Evolutionary conservation across 2,888 invertebrate genomes (phyloP), one percentile per base, ranked within the genome.

Genomic region (Drosophila affinis): DNA sequence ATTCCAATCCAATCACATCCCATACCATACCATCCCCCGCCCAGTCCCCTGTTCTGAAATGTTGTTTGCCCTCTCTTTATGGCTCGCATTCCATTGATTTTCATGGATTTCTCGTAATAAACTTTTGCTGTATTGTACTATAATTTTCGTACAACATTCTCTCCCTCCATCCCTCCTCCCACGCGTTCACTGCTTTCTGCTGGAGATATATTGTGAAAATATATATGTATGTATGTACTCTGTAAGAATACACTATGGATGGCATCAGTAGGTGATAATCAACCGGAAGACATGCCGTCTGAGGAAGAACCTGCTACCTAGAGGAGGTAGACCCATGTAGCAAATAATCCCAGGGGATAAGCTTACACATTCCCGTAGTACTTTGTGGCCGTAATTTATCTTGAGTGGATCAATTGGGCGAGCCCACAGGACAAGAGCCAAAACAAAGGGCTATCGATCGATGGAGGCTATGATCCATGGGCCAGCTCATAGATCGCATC

Each of bases 41-140:
- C 32, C 32, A 10, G 9, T 34, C 32, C n/a, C 10, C 29, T 55
- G 58, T 29, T 69, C 32, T 68, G 61, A 14, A 39, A 24, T 57
- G 58, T 47, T 58, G 70, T 62, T 72, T 57, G 68, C 77, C 4
- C 34, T 75, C 77, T 76, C 76, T 80, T 86, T 80, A 89, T 86
- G 78, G 77, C 76, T 89, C 76, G 82, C 89, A 88, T 89, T 79
- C 82, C 90, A 90, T 90, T 90, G 90, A 90, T 90, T 90, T 90
- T 86, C 88, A 90, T 89, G 79, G 79, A 78, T 82, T 78, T 87
- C 75, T 71, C 61, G 81, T 74, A 81, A 87, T 83, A 81, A 87
- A 84, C 81, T 84, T 84, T 83, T 39, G 39, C 68, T 75, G 76
- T 77, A 74, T 75, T 78, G 84, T 78, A 9, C 27, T 27, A 27